Evolutionary conservation across 2,113 vertebrate genomes (phyloP), one percentile per base, ranked within the genome.

Genomic region (Salvelinus alpinus): DNA sequence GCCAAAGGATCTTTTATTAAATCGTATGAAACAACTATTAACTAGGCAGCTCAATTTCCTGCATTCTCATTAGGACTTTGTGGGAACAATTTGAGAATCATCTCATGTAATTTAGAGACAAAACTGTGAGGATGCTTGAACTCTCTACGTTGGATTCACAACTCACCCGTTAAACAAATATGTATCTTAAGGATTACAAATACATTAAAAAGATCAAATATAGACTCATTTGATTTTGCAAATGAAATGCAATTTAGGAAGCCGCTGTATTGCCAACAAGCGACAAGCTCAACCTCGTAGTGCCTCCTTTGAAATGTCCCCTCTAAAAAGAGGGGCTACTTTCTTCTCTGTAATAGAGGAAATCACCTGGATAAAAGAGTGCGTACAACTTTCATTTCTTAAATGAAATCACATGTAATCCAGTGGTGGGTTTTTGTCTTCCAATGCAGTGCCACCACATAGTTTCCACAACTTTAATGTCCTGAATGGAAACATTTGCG

Each of bases 311-410:
- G 22, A 64, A 24, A 64, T 69, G 1, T 34, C 34, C 1, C 34
- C 1, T 34, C 34, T 34, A 34, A 34, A 34, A 34, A 34, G 34
- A 34, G 34, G 1, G 34, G 6, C 6, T 1, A 44, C 0, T 16
- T 12, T 18, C 29, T 73, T 71, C 66, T n/a, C 57, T 66, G 71
- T 0, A 48, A 14, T 5, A 54, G 74, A 78, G 87, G 86, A 90
- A 88, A 88, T 90, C 84, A 88, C 88, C 88, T 89, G 82, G 87
- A 87, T 90, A 82, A 88, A 74, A 86, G 83, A 72, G 69, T n/a
- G 84, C 86, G 88, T 68, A 83, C 70, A 87, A 80, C 78, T 78
- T 82, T 81, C 74, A 82, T 77, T 84, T 72, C 79, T 70, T 88
- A 88, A 91, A 85, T 25, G 51, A 62, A 87, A 89, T 91, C 86